Evolutionary conservation across 37 sponge, comb jelly and placozoan genomes (phyloP).

Genomic region (Mnemiopsis leidyi): DNA sequence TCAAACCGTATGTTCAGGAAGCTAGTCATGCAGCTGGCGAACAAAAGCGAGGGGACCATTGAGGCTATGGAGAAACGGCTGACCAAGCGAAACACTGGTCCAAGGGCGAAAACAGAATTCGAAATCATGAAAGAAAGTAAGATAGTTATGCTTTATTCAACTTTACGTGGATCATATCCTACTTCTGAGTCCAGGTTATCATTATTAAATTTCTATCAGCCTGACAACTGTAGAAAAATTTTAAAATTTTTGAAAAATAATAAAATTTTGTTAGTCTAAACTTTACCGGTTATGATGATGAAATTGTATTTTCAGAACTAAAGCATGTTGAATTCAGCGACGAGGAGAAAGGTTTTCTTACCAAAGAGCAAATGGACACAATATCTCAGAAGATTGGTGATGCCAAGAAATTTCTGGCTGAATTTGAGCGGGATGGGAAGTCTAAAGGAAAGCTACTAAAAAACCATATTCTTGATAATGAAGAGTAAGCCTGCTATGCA

Average conservation of each 20-base stretch:
- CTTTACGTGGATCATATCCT: too few relatives aligned
- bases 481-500: not conserved
- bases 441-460: not conserved
- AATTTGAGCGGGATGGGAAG: not conserved
- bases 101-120: not conserved
- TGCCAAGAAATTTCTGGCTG: not conserved
- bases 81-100: not conserved
- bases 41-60: not conserved
- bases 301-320: not conserved
- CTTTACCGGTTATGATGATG: not conserved
- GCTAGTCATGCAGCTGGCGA: not conserved
- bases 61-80: not conserved
- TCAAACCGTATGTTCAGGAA: constrained; percentile 5
- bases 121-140: constrained; percentile 18
- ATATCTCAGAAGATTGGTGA: not conserved
- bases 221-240: too few relatives aligned
- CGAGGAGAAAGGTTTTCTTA: constrained; percentile 7
- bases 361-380: constrained; percentile 1
- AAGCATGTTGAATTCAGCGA: not conserved
- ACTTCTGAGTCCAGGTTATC: too few relatives aligned
- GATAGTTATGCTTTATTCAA: too few relatives aligned
- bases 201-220: too few relatives aligned
- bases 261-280: not conserved
- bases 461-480: not conserved
- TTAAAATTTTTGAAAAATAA: too few relatives aligned